Conservation (phyloP, 2,888 invertebrate genomes). For the Pachymerium ferrugineum region DNA sequence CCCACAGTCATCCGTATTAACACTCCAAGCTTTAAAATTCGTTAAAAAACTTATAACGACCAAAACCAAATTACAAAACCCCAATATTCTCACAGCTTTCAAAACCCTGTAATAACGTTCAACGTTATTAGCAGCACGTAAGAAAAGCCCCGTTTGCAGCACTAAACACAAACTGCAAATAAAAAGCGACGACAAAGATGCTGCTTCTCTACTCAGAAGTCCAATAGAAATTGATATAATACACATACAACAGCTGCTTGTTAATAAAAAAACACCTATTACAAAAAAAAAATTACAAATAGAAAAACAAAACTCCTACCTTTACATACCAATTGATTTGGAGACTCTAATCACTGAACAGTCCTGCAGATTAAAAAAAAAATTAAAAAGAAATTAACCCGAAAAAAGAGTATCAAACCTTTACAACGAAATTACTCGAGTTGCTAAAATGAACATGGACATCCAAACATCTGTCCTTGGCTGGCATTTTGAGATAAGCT, state of each 20-base stretch:
- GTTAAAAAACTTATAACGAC: not conserved
- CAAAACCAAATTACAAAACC: not conserved
- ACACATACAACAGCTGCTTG: not conserved
- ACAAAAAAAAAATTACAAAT: not conserved
- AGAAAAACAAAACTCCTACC: not conserved
- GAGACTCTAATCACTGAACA: not conserved
- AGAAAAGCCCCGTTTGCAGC: not conserved
- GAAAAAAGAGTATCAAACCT: not conserved
- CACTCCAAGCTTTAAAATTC: not conserved
- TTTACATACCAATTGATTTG: not conserved
- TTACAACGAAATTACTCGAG: not conserved
- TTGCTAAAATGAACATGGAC: not conserved
- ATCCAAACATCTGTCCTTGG: not conserved
- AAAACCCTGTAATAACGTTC: not conserved
- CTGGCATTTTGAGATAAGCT: not conserved
- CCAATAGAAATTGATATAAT: not conserved
- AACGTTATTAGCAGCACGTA: not conserved
- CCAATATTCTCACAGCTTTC: not conserved
- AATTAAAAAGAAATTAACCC: not conserved
- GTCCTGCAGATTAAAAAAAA: not conserved
- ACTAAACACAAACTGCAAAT: not conserved
- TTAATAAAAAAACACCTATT: not conserved
- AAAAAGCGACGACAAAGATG: not conserved
- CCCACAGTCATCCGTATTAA: not conserved
- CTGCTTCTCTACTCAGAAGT: not conserved